These are phyloP conservation scores for Cryptoblepharus egeriae DNA, from an alignment of 2,797 vertebrate species.

Conservation along the genomic window DNA sequence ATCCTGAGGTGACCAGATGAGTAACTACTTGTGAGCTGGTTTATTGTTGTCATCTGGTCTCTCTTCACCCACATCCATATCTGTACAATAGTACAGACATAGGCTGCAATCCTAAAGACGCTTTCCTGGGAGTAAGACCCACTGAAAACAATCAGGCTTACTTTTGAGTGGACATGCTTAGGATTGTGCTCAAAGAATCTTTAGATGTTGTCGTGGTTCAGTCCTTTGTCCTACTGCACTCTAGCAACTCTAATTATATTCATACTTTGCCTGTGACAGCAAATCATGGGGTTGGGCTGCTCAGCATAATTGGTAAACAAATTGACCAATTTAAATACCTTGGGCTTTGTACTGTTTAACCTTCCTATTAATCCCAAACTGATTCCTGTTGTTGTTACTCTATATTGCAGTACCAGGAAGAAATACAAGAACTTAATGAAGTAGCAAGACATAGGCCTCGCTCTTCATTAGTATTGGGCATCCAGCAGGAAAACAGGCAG, in stretches of 20 bases:
- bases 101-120: too few relatives aligned
- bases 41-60: not conserved
- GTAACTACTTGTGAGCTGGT: not conserved
- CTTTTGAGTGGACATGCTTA: too few relatives aligned
- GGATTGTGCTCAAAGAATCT: too few relatives aligned
- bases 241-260: not conserved
- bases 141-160: too few relatives aligned
- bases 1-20: not conserved
- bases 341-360: not conserved
- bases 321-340: not conserved
- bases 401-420: slow-evolving; percentile 90
- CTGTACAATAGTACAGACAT: too few relatives aligned
- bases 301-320: not conserved
- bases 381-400: slow-evolving; percentile 8
- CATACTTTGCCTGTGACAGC: not conserved
- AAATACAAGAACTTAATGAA: slow-evolving; percentile 95
- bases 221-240: not conserved
- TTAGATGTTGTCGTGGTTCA: not conserved
- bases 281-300: not conserved
- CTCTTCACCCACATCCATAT: not conserved
- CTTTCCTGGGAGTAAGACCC: too few relatives aligned
- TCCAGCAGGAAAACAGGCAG: slow-evolving; percentile 98
- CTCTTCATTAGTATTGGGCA: slow-evolving; percentile 94
- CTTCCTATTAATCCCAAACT: not conserved
- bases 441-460: slow-evolving; percentile 96